Percentiles rank a stretch among this genome's conserved stretches.
These are phyloP conservation scores for Pseudorhiza aurosa DNA, from an alignment of 30 jellyfish, hydroid and myxozoan genomes.

Conservation along the genomic window DNA sequence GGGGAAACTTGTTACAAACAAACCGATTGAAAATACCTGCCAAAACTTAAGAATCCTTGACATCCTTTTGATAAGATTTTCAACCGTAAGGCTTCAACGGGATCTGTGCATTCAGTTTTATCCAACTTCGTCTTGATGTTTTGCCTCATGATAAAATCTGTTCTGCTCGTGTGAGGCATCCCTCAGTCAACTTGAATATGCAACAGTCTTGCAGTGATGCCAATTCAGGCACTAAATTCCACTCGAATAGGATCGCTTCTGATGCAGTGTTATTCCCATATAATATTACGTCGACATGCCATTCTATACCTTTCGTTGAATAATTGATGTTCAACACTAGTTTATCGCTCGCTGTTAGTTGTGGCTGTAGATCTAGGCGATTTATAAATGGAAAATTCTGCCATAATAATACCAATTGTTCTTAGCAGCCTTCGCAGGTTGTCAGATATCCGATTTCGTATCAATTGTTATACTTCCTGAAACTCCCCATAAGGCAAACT, in stretches of 20 bases:
- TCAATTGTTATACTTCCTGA: background rate
- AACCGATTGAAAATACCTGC: no score
- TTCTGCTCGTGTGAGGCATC: constrained; percentile 77
- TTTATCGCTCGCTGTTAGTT: background rate
- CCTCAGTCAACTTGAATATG: no score
- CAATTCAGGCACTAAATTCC: no score
- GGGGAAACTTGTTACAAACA: no score
- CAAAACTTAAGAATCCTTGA: constrained; percentile 63
- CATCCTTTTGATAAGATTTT: constrained; percentile 65
- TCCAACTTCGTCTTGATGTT: constrained; percentile 25
- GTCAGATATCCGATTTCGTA: background rate
- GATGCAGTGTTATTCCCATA: no score
- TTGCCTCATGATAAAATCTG: constrained; percentile 56
- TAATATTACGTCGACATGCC: no score
- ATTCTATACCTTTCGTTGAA: no score
- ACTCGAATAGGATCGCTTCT: no score
- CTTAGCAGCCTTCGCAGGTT: background rate
- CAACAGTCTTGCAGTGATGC: no score
- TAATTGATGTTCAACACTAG: background rate
- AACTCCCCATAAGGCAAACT: background rate
- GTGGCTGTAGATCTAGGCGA: background rate
- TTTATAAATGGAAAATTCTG: background rate
- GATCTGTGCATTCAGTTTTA: background rate
- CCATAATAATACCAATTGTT: constrained; percentile 5
- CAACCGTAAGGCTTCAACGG: constrained; percentile 47